A percentile compares a stretch with the other conserved stretches of the same genome.
Conservation (phyloP, 2,113 vertebrate species). For the Athene noctua region DNA sequence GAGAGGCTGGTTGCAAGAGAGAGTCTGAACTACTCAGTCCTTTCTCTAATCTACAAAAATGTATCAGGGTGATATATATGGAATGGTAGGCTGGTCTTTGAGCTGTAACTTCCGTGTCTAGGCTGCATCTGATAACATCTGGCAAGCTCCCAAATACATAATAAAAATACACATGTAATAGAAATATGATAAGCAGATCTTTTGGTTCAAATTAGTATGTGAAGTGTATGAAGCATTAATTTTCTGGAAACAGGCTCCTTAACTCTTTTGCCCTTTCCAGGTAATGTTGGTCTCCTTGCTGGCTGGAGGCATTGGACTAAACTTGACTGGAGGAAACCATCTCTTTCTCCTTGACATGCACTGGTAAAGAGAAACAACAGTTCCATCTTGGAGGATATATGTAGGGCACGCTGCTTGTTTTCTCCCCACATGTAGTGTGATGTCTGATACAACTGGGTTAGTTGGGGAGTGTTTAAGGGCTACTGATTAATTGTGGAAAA, state of each 20-base stretch:
- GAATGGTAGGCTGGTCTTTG: neutral
- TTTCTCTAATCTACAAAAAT: neutral
- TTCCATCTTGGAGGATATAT: neutral
- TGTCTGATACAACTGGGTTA: neutral
- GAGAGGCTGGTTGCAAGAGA: neutral
- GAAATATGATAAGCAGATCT: neutral
- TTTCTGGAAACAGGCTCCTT: neutral
- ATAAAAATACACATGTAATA: neutral
- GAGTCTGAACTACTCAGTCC: neutral
- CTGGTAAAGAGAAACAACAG: constrained; percentile 80
- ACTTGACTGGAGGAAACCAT: constrained; percentile 93
- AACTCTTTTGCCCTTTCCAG: constrained; percentile 66
- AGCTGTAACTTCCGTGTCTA: neutral
- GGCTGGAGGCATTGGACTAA: constrained; percentile 92
- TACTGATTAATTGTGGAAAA: neutral
- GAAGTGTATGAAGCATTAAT: neutral
- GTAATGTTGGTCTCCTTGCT: constrained; percentile 94
- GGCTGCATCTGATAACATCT: neutral
- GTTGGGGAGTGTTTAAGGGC: neutral
- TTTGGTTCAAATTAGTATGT: neutral
- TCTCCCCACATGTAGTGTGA: neutral
- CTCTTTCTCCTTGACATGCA: constrained; percentile 98
- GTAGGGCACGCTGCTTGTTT: neutral
- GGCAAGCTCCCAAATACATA: neutral
- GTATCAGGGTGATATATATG: neutral